A percentile compares a stretch with the other conserved stretches of the same genome.
phyloP scores from a whole-genome alignment of 2,797 vertebrate genomes.

The Melanotaenia trifasciata region DNA sequence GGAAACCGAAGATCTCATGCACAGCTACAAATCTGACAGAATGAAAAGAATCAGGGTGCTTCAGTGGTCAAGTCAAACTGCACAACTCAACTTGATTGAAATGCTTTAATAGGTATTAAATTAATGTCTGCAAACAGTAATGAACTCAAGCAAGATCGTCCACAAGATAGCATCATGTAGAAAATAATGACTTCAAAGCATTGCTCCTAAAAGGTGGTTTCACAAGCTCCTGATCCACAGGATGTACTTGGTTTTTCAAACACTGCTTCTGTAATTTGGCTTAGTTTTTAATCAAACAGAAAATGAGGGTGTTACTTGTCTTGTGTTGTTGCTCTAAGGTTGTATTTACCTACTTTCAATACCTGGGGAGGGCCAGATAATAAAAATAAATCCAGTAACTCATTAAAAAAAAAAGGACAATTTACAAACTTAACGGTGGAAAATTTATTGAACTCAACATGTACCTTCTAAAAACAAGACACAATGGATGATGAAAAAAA shows the following conservation, averaged over 20 bases:
- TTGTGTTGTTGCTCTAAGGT: not conserved
- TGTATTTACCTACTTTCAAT: not conserved
- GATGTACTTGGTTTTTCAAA: not conserved
- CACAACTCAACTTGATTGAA: not conserved
- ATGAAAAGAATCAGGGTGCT: not conserved
- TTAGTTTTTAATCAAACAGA: not conserved
- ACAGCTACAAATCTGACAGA: not conserved
- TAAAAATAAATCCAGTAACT: not conserved
- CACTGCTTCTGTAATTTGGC: not conserved
- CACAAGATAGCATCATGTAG: not conserved
- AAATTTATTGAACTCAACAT: constrained; percentile 73
- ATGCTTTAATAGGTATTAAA: not conserved
- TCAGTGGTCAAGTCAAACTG: not conserved
- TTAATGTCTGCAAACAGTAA: not conserved
- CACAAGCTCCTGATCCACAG: not conserved
- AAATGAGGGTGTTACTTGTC: not conserved
- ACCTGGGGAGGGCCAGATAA: not conserved
- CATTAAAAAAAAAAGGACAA: constrained; percentile 21
- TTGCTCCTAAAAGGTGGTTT: not conserved
- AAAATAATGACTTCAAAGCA: not conserved
- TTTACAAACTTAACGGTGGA: constrained; percentile 45
- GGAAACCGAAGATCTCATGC: not conserved
- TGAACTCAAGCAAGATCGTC: not conserved
- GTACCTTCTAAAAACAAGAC: constrained; percentile 60
- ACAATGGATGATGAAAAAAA: constrained; percentile 34